phyloP scores from a whole-genome alignment of 2,113 vertebrate genomes.

The Mastomys coucha region DNA sequence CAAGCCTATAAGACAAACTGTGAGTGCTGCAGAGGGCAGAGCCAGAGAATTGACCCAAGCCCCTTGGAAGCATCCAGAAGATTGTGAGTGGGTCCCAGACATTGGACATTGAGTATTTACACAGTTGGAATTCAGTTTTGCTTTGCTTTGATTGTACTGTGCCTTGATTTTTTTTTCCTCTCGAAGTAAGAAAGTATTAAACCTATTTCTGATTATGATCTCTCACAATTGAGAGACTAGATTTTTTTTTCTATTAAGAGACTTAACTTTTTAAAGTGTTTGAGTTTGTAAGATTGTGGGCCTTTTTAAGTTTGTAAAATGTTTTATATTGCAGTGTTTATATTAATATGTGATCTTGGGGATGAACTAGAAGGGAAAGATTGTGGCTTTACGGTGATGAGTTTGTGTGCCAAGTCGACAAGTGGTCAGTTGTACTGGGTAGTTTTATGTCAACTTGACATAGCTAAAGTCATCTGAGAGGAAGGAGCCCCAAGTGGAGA shows the following conservation, averaged over 20 bases:
- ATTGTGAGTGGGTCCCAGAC: not conserved
- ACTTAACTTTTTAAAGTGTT: not conserved
- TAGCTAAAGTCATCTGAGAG: not conserved
- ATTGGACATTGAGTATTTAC: not conserved
- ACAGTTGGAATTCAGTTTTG: not conserved
- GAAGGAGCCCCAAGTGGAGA: not conserved
- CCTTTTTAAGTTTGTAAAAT: not conserved
- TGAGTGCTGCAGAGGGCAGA: not conserved
- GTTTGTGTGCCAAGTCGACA: not conserved
- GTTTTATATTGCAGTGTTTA: not conserved
- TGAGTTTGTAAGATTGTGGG: not conserved
- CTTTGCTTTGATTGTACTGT: not conserved
- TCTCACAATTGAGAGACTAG: not conserved
- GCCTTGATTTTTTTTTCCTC: not conserved
- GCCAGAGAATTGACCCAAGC: not conserved
- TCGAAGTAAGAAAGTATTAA: not conserved
- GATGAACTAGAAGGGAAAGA: too few relatives aligned
- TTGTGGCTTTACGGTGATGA: not conserved
- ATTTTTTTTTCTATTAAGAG: not conserved
- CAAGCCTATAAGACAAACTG: not conserved
- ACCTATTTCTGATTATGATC: not conserved
- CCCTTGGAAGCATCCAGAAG: not conserved
- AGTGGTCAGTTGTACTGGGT: not conserved
- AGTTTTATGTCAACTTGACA: not conserved
- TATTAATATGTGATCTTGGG: too few relatives aligned